A percentile compares a stretch with the other conserved stretches of the same genome.
These are phyloP conservation scores for Cryptus viduatorius DNA, from an alignment of 2,888 invertebrate genomes.

Conservation along the genomic window DNA sequence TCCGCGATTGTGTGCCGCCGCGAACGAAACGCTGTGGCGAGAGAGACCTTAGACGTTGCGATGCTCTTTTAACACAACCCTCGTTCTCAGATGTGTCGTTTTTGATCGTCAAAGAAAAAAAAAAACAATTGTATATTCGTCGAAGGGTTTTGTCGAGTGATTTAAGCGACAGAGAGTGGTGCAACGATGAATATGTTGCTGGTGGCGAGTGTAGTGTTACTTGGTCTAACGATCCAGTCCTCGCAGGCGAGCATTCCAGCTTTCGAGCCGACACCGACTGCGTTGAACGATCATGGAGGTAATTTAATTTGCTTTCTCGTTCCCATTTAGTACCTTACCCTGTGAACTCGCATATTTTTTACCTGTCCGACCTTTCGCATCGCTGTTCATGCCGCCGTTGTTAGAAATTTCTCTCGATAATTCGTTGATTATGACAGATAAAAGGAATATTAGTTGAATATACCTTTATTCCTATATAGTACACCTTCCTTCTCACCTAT, in stretches of 20 bases:
- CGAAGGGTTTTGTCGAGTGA: slow-evolving; percentile 40
- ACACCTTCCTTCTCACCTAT: slow-evolving; percentile 65
- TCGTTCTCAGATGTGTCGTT: slow-evolving; percentile 74
- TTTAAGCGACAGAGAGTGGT: slow-evolving; percentile 61
- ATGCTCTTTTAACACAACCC: slow-evolving; percentile 69
- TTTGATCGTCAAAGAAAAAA: slow-evolving; percentile 67
- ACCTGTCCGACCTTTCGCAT: slow-evolving; percentile 10
- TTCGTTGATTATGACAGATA: neutral
- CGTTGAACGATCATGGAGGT: slow-evolving; percentile 84
- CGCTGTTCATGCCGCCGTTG: neutral
- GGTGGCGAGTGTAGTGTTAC: slow-evolving; percentile 78
- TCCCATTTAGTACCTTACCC: slow-evolving; percentile 47
- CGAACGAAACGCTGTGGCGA: slow-evolving; percentile 66
- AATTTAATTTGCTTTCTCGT: slow-evolving; percentile 75
- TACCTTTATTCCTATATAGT: slow-evolving; percentile 6
- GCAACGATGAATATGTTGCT: slow-evolving; percentile 75
- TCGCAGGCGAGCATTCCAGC: slow-evolving; percentile 78
- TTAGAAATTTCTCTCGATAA: neutral
- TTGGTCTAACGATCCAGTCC: slow-evolving; percentile 79
- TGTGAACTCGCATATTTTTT: neutral
- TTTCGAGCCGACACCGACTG: slow-evolving; percentile 80
- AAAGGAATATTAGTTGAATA: neutral
- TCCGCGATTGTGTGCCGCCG: slow-evolving; percentile 73
- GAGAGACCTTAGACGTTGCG: slow-evolving; percentile 65
- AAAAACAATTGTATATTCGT: slow-evolving; percentile 16